Base-by-base conservation (phyloP, 1,140 invertebrate genomes). In the Drosophila pruinosa region DNA sequence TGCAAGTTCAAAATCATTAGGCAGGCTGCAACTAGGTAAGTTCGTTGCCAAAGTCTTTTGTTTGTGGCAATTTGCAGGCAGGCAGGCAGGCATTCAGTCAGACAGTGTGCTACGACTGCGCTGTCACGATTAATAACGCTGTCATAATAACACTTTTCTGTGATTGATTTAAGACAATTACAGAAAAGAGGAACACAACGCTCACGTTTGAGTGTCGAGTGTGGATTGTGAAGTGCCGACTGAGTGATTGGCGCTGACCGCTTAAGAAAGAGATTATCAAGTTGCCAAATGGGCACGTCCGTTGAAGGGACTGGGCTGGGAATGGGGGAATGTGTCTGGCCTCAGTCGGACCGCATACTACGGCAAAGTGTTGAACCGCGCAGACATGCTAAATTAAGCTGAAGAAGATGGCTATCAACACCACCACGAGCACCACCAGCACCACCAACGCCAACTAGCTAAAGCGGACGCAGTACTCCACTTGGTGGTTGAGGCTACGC, bases 321-420 rank as follows among this genome's bases (percentile, higher is more conserved):
- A 21, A 14, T 12, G 24, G 22, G n/a, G 24, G 45, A 28, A 48
- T 48, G 45, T 45, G 47, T 14, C 24, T 5, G 12, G 47, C 19
- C 34, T 61, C 36, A 36, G 12, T 39, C 36, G 38, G 17, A 62
- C n/a, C n/a, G n/a, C n/a, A n/a, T n/a, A n/a, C n/a, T n/a, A n/a
- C n/a, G 65, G 80, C 65, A 89, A 89, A 89, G 86, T 89, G 86
- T 89, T 89, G 86, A 89, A 75, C 86, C 86, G 78, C 78, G 75
- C 81, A 89, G 86, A 89, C 86, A 89, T 89, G 86, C 86, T 89
- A 89, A 89, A 89, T 89, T 89, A 89, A 89, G 86, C 86, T 86
- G 86, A 89, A 89, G 86, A 89, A 89, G 86, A 89, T 89, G 86
- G 83, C 80, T 89, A 89, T 89, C 86, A 89, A 89, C 86, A 89